phyloP scores from a whole-genome alignment of 2,888 invertebrate genomes.

The Autographa gamma region DNA sequence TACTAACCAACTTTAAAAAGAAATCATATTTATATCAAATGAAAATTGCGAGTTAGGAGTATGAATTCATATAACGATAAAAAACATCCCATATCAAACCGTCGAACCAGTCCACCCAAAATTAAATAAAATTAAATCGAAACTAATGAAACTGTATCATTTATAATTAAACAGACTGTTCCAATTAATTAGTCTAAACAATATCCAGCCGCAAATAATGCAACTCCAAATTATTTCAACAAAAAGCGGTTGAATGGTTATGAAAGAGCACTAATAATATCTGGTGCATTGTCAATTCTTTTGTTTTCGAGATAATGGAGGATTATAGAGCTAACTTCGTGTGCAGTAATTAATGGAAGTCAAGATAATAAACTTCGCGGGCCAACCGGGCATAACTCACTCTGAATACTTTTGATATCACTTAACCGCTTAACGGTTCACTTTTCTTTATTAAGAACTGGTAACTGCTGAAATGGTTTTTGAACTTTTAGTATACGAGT shows the following conservation, averaged over 20 bases:
- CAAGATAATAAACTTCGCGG: constrained; percentile 52
- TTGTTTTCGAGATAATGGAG: constrained; percentile 52
- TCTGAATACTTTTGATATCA: constrained; percentile 32
- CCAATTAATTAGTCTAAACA: not conserved
- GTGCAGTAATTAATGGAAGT: constrained; percentile 57
- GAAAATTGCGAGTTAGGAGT: too few species aligned
- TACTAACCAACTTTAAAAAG: too few species aligned
- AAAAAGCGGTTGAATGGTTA: constrained; percentile 32
- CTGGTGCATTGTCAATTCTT: constrained; percentile 55
- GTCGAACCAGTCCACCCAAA: too few species aligned
- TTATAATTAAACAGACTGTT: not conserved
- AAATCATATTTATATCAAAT: too few species aligned
- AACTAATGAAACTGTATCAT: not conserved
- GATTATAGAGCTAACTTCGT: constrained; percentile 46
- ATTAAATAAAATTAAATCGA: not conserved
- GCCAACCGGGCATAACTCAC: constrained; percentile 41
- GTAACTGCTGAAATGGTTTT: not conserved
- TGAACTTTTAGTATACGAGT: not conserved
- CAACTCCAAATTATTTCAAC: constrained; percentile 18
- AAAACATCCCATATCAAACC: too few species aligned
- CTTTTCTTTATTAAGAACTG: not conserved
- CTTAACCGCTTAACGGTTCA: not conserved
- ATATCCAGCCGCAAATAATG: constrained; percentile 10
- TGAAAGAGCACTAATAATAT: constrained; percentile 50
- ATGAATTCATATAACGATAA: too few species aligned